phyloP scores from a whole-genome alignment of 1,140 invertebrate genomes.

The Drosophila navojoa region DNA sequence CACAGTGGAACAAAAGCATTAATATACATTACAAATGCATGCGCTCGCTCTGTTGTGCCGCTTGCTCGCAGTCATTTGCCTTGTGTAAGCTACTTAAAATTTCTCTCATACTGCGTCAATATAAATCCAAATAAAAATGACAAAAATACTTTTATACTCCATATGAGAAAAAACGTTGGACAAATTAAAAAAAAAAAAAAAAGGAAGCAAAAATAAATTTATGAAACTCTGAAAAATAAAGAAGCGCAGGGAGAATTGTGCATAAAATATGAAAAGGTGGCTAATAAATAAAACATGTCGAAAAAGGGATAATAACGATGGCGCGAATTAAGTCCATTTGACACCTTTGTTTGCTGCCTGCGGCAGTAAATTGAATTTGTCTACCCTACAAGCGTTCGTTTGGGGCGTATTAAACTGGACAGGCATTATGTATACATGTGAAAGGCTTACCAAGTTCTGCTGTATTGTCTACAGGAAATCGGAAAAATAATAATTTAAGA shows the following conservation, averaged over 20 bases:
- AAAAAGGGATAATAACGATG: conserved; percentile 47
- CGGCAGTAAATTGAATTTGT: conserved; percentile 42
- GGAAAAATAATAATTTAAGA: no score
- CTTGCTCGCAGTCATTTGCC: conserved; percentile 36
- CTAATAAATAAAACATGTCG: conserved; percentile 73
- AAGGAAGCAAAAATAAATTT: background rate
- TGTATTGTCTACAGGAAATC: no score
- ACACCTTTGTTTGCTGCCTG: conserved; percentile 63
- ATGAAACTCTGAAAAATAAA: conserved; percentile 42
- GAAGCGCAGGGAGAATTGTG: conserved; percentile 34
- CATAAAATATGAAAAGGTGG: conserved; percentile 67
- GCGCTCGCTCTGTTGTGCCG: background rate
- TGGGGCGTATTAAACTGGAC: background rate
- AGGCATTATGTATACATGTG: background rate
- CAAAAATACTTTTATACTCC: conserved; percentile 30
- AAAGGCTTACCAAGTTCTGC: no score
- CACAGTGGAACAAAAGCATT: conserved; percentile 60
- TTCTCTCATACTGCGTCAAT: background rate
- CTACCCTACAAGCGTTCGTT: background rate
- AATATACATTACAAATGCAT: conserved; percentile 16
- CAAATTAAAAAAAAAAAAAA: conserved; percentile 27
- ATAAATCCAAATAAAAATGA: conserved; percentile 35
- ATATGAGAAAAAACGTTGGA: no score
- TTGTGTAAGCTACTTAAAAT: conserved; percentile 23
- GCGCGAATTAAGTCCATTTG: conserved; percentile 71